phyloP scores from a whole-genome alignment of 2,888 invertebrate genomes.

The Euplagia quadripunctaria region DNA sequence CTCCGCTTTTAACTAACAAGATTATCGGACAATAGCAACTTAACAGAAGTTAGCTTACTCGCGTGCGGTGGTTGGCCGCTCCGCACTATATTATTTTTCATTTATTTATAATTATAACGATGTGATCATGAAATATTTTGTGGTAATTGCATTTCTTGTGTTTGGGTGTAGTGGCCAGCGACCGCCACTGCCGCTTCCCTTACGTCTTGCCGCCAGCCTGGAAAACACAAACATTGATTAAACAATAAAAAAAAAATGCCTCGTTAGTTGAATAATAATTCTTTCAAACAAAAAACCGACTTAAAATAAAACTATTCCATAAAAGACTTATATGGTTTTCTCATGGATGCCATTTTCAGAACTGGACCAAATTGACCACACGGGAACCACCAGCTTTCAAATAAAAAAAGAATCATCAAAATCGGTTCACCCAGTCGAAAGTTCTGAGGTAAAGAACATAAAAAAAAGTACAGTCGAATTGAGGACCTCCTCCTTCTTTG shows the following conservation, averaged over 20 bases:
- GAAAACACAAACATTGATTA: conserved; percentile 11
- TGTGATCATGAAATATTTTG: conserved; percentile 76
- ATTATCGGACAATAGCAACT: conserved; percentile 77
- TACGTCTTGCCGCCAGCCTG: conserved; percentile 75
- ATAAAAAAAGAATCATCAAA: too few species aligned
- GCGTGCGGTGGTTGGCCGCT: conserved; percentile 42
- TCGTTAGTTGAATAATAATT: not conserved
- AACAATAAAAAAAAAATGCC: not conserved
- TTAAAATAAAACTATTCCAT: too few species aligned
- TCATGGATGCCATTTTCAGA: too few species aligned
- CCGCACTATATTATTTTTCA: conserved; percentile 55
- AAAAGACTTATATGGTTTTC: too few species aligned
- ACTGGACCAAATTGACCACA: too few species aligned
- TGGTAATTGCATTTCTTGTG: conserved; percentile 79
- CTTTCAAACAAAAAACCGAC: too few species aligned
- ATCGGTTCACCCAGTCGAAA: too few species aligned
- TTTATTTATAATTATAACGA: conserved; percentile 65
- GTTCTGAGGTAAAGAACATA: too few species aligned
- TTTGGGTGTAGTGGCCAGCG: conserved; percentile 70
- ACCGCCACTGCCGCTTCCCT: conserved; percentile 59
- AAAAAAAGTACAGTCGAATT: too few species aligned
- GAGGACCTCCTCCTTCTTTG: too few species aligned
- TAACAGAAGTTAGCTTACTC: conserved; percentile 76
- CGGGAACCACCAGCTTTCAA: too few species aligned
- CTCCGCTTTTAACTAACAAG: conserved; percentile 67